Evolutionary conservation across 2,888 invertebrate genomes (phyloP), one percentile per base, ranked within the genome.

Genomic region (Leptinotarsa haldemani): DNA sequence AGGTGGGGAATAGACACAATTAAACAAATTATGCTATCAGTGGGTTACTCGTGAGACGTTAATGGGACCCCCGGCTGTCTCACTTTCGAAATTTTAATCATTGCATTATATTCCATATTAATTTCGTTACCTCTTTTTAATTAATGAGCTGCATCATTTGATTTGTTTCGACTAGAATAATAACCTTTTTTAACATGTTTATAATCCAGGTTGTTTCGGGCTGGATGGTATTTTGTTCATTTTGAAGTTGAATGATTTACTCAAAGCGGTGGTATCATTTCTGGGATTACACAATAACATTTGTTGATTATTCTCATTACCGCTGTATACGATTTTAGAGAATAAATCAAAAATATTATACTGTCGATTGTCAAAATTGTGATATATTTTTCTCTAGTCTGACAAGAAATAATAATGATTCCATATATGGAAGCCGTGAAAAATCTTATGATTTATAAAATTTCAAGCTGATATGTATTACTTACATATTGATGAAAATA

Each of bases 131-230:
- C 40, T 30, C n/a, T 30, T 30, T n/a, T 3, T 61, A 40, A 61
- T 40, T 25, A 40, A 61, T 61, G 61, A 61, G 25, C 40, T 40
- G 30, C 61, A 61, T 61, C 61, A 61, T 16, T 61, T 61, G 61
- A 61, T 61, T 61, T 61, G 61, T 61, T 61, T 61, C 56, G 15
- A 16, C n/a, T 25, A 40, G 16, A 30, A n/a, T 40, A 61, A 25
- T 40, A 30, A 9, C n/a, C 30, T 16, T 40, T 40, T 2, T 4
- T 16, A 40, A 61, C 61, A 61, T 61, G 56, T 56, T 61, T n/a
- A 61, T 40, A 4, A 16, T n/a, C n/a, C 25, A 30, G n/a, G n/a
- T 61, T 16, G 40, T 61, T n/a, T 61, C 18, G 61, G n/a, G n/a
- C n/a, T 40, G 40, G 18, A 61, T n/a, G 3, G 61, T 40, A 40